These are phyloP conservation scores for Diarsia rubi DNA, from an alignment of 2,888 invertebrate species.

Conservation along the genomic window DNA sequence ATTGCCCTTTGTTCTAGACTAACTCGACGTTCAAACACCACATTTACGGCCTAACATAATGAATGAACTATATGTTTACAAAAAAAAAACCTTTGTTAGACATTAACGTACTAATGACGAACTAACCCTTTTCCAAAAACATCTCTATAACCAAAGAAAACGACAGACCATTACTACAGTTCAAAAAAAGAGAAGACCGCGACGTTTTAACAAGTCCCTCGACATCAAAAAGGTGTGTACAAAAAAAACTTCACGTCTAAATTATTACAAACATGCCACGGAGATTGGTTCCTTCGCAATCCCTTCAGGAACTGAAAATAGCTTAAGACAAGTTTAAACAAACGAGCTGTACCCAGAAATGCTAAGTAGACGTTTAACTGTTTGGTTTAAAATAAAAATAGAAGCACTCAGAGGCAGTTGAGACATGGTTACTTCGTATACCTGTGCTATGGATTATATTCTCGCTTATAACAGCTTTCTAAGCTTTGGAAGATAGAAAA, in stretches of 20 bases:
- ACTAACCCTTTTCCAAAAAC: slow-evolving; percentile 51
- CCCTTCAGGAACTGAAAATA: slow-evolving; percentile 84
- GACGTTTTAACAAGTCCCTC: slow-evolving; percentile 57
- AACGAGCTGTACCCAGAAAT: slow-evolving; percentile 79
- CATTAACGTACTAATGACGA: slow-evolving; percentile 43
- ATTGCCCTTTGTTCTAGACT: background rate
- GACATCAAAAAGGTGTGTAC: slow-evolving; percentile 63
- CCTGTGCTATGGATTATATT: slow-evolving; percentile 52
- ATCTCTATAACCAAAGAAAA: slow-evolving; percentile 35
- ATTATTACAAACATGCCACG: slow-evolving; percentile 65
- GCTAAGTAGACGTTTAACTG: slow-evolving; percentile 82
- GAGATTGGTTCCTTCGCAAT: slow-evolving; percentile 68
- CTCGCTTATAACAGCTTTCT: slow-evolving; percentile 8
- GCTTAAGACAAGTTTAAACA: slow-evolving; percentile 76
- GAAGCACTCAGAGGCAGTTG: slow-evolving; percentile 77
- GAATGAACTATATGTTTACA: slow-evolving; percentile 30
- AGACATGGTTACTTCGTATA: slow-evolving; percentile 45
- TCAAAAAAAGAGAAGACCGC: slow-evolving; percentile 33
- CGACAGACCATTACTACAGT: slow-evolving; percentile 36
- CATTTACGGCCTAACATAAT: slow-evolving; percentile 3
- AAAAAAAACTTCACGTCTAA: slow-evolving; percentile 58
- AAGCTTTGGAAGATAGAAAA: background rate
- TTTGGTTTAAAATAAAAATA: slow-evolving; percentile 85
- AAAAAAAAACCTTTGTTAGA: slow-evolving; percentile 16
- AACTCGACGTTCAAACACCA: background rate